Conservation (phyloP, 1,140 invertebrate genomes). For the Hesperophylax magnus region DNA sequence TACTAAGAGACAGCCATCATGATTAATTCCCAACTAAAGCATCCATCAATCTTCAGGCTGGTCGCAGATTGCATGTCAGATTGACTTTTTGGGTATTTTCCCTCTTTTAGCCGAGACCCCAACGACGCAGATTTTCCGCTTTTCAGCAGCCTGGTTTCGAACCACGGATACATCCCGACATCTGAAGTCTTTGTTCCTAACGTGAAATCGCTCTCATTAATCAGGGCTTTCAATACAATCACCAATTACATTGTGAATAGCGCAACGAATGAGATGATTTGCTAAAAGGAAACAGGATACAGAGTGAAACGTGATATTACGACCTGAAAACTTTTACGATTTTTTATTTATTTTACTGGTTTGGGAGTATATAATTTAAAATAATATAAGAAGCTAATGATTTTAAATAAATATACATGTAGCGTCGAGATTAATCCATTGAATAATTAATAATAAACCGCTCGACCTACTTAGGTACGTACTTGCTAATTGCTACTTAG, state of each 20-base stretch:
- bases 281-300: not conserved
- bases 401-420: too few species aligned
- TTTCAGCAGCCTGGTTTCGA: not conserved
- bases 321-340: too few species aligned
- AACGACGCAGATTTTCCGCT: not conserved
- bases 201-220: constrained; percentile 15
- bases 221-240: constrained; percentile 5
- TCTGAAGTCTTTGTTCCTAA: not conserved
- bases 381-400: too few species aligned
- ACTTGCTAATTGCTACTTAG: too few species aligned
- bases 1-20: not conserved
- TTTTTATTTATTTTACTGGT: too few species aligned
- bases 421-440: too few species aligned
- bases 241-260: not conserved
- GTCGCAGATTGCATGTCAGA: constrained; percentile 15
- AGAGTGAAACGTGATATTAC: too few species aligned
- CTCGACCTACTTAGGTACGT: too few species aligned
- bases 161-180: constrained; percentile 10
- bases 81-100: constrained; percentile 19
- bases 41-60: constrained; percentile 12
- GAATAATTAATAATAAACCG: too few species aligned
- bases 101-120: too few species aligned
- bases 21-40: constrained; percentile 15
- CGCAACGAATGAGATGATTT: not conserved
- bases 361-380: too few species aligned